Percentiles rank a stretch among this genome's conserved stretches.
These are phyloP conservation scores for Dendroctonus valens DNA, from an alignment of 1,140 invertebrate species.

Conservation along the genomic window DNA sequence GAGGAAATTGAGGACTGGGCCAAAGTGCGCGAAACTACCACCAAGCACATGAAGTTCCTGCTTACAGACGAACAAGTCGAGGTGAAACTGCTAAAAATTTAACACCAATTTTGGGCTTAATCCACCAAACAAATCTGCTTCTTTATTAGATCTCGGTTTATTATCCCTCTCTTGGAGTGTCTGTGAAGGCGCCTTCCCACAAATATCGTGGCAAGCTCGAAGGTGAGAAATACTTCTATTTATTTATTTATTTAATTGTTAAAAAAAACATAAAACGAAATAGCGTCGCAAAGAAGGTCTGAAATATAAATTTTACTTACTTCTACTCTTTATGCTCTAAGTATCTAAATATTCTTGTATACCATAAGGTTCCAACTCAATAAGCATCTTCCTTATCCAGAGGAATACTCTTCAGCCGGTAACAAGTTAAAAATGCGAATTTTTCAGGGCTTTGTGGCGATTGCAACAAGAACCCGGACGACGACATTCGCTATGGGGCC, in stretches of 20 bases:
- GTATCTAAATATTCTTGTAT: not conserved
- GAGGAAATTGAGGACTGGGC: constrained; percentile 50
- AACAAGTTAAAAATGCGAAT: too few species aligned
- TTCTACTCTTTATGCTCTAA: too few species aligned
- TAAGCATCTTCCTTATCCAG: too few species aligned
- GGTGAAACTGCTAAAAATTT: constrained; percentile 29
- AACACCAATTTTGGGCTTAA: not conserved
- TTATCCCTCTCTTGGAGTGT: constrained; percentile 46
- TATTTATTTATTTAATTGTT: too few species aligned
- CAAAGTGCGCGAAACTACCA: constrained; percentile 45
- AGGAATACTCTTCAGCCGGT: too few species aligned
- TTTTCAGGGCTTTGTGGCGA: constrained; percentile 63
- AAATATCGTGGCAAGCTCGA: constrained; percentile 70
- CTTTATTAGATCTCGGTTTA: constrained; percentile 51
- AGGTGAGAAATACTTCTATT: constrained; percentile 51
- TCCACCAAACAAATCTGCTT: constrained; percentile 36
- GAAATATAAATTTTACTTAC: too few species aligned
- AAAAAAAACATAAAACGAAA: too few species aligned
- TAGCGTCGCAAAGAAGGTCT: too few species aligned
- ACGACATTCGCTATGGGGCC: constrained; percentile 62
- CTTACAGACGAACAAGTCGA: constrained; percentile 52
- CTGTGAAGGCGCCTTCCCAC: constrained; percentile 66
- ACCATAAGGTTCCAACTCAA: too few species aligned
- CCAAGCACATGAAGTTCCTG: constrained; percentile 51
- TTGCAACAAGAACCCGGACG: constrained; percentile 66